phyloP scores from a whole-genome alignment of 2,888 invertebrate species.

The Uloborus plumipes region DNA sequence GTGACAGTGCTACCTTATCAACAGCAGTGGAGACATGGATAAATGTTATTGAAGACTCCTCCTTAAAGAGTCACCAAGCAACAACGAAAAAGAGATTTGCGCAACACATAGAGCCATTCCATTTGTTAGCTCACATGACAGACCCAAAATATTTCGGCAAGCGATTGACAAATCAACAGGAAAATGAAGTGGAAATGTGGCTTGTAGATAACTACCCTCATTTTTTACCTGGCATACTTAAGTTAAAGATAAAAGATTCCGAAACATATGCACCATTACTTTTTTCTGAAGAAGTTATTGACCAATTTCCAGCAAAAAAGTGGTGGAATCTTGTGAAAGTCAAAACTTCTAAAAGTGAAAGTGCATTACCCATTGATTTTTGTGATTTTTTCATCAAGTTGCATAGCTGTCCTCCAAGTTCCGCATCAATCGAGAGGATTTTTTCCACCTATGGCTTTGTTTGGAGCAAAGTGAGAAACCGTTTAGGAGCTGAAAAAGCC shows the following conservation, averaged over 20 bases:
- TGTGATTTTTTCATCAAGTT: background rate
- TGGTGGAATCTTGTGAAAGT: background rate
- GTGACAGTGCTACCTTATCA: background rate
- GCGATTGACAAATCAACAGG: background rate
- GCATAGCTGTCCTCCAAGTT: background rate
- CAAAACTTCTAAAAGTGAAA: background rate
- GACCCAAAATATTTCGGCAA: constrained; percentile 5
- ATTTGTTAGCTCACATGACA: background rate
- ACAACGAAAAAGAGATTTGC: background rate
- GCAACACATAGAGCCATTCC: background rate
- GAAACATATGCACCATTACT: too few relatives aligned
- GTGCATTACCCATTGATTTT: background rate
- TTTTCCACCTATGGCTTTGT: background rate
- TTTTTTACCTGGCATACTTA: too few relatives aligned
- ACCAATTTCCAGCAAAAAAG: background rate
- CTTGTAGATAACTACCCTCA: background rate
- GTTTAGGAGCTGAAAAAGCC: background rate
- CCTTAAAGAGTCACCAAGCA: background rate
- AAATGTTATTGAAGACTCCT: background rate
- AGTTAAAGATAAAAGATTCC: too few relatives aligned
- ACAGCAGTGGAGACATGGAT: background rate
- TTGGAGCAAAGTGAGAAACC: background rate
- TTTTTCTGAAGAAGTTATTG: background rate
- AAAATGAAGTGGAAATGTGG: constrained; percentile 5
- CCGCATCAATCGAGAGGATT: background rate